Evolutionary conservation across 1,140 invertebrate genomes (phyloP).

Genomic region (Sarcophaga peregrina): DNA sequence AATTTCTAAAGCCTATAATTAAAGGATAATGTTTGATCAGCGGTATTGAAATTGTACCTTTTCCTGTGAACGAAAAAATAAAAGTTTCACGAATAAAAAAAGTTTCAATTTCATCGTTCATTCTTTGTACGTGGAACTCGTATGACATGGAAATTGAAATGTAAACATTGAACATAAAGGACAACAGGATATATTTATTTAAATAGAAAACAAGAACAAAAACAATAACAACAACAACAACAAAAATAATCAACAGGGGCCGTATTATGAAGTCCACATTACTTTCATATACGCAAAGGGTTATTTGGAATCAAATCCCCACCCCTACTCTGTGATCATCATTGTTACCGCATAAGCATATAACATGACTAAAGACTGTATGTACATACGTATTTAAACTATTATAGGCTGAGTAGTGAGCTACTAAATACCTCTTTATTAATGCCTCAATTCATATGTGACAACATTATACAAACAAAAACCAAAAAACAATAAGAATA

Average conservation of each 20-base stretch:
- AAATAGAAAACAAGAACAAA: no score
- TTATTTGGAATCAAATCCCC: not conserved
- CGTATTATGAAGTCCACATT: not conserved
- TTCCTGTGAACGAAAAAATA: not conserved
- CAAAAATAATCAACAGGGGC: slow-evolving; percentile 17
- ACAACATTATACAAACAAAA: slow-evolving; percentile 57
- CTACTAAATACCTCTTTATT: slow-evolving; percentile 47
- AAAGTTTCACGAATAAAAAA: slow-evolving; percentile 41
- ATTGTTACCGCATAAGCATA: not conserved
- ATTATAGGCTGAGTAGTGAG: slow-evolving; percentile 26
- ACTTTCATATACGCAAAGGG: not conserved
- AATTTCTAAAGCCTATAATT: slow-evolving; percentile 58
- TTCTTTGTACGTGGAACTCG: not conserved
- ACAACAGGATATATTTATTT: not conserved
- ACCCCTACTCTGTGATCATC: not conserved
- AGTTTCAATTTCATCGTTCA: slow-evolving; percentile 54
- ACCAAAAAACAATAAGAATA: not conserved
- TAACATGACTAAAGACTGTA: slow-evolving; percentile 9
- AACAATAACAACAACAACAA: not conserved
- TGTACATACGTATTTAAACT: not conserved
- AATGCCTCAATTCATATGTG: slow-evolving; percentile 64
- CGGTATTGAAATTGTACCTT: not conserved
- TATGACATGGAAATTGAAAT: not conserved
- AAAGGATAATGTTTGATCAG: slow-evolving; percentile 64
- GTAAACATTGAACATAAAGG: slow-evolving; percentile 16